These are phyloP conservation scores for Oncorhynchus keta DNA, from an alignment of 2,113 vertebrate species.

Conservation along the genomic window DNA sequence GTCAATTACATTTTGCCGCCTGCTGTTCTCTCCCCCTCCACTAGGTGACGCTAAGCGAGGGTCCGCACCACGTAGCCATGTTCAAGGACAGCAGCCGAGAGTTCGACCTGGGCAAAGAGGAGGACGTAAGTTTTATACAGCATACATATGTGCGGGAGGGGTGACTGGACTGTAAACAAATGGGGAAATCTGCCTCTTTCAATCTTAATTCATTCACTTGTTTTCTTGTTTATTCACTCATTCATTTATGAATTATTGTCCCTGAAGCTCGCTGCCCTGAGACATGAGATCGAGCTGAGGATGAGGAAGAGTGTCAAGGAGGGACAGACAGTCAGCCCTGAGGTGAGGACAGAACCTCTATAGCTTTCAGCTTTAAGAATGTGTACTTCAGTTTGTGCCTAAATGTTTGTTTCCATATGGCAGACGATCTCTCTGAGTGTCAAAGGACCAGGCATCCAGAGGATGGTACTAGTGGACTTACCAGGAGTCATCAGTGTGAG, in stretches of 20 bases:
- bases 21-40: not conserved
- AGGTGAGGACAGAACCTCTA: conserved; percentile 72
- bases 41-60: conserved; percentile 96
- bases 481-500: conserved; percentile 97
- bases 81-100: conserved; percentile 98
- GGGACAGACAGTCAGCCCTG: conserved; percentile 93
- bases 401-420: conserved; percentile 11
- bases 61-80: conserved; percentile 95
- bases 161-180: not conserved
- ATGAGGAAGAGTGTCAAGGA: conserved; percentile 97
- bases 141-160: not conserved
- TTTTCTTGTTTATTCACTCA: conserved; percentile 6
- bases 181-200: no score
- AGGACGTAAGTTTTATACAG: conserved; percentile 82
- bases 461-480: conserved; percentile 98
- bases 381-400: no score
- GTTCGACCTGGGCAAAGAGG: conserved; percentile 94
- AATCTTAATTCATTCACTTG: not conserved
- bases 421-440: conserved; percentile 98
- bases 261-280: conserved; percentile 88
- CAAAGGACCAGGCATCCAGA: conserved; percentile 94
- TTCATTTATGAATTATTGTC: not conserved
- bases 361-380: no score
- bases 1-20: not conserved
- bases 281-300: conserved; percentile 93